Conservation (phyloP, 2,888 invertebrate genomes). For the Orthosia cruda region DNA sequence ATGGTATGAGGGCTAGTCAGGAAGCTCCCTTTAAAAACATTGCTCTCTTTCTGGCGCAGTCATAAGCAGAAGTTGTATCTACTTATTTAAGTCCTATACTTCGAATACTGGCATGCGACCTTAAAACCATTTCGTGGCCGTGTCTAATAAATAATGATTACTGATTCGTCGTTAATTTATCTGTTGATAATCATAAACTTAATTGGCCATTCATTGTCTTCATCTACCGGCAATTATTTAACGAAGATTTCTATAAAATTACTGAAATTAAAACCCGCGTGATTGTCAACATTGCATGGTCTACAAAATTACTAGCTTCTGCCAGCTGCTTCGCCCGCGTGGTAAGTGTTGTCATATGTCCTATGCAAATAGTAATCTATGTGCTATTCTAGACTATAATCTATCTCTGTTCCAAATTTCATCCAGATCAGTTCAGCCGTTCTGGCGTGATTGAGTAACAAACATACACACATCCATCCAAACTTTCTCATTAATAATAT, state of each 20-base stretch:
- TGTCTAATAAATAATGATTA: slow-evolving; percentile 36
- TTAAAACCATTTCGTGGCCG: slow-evolving; percentile 47
- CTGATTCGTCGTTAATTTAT: slow-evolving; percentile 23
- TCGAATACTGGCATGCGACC: slow-evolving; percentile 21
- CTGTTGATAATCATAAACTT: slow-evolving; percentile 28
- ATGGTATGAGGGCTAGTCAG: too few relatives aligned
- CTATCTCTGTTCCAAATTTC: too few relatives aligned
- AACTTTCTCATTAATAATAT: too few relatives aligned
- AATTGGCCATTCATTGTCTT: slow-evolving; percentile 23
- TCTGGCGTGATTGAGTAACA: too few relatives aligned
- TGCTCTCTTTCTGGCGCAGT: background rate
- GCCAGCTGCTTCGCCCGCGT: too few relatives aligned
- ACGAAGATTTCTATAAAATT: slow-evolving; percentile 52
- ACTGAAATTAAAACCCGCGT: slow-evolving; percentile 41
- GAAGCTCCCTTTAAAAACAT: background rate
- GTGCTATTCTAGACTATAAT: too few relatives aligned
- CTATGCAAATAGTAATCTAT: too few relatives aligned
- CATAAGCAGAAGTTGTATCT: background rate
- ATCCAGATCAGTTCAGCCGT: too few relatives aligned
- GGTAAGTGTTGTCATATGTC: too few relatives aligned
- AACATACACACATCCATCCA: too few relatives aligned
- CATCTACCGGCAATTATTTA: slow-evolving; percentile 36
- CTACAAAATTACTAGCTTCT: background rate
- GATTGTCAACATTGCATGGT: slow-evolving; percentile 30
- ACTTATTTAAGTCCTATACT: background rate